These are phyloP conservation scores for Agrochola lychnidis DNA, from an alignment of 2,888 invertebrate species.

Conservation along the genomic window DNA sequence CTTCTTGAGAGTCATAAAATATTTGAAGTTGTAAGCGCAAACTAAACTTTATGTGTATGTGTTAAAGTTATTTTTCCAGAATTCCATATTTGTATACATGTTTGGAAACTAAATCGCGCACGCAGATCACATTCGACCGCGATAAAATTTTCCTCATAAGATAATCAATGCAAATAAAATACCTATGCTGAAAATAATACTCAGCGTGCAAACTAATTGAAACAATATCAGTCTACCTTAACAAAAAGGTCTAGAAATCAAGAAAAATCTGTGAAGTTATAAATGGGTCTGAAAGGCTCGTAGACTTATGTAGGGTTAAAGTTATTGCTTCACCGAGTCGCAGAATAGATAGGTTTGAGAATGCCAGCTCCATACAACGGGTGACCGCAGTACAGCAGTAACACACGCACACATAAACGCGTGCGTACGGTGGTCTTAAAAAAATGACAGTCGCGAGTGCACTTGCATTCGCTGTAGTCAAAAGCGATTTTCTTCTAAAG, in stretches of 20 bases:
- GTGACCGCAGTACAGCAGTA: too few species aligned
- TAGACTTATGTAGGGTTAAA: conserved; percentile 39
- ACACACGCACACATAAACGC: not conserved
- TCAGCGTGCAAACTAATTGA: conserved; percentile 13
- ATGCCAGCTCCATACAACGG: too few species aligned
- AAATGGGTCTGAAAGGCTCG: conserved; percentile 50
- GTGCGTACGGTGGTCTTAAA: not conserved
- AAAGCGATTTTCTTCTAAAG: not conserved
- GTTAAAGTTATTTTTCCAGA: too few species aligned
- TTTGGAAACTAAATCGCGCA: too few species aligned
- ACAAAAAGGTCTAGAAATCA: conserved; percentile 26
- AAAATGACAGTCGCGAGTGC: not conserved
- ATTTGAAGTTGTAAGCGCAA: too few species aligned
- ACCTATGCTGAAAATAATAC: conserved; percentile 10
- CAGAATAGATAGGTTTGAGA: not conserved
- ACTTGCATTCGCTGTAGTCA: not conserved
- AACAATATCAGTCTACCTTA: conserved; percentile 29
- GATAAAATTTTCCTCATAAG: not conserved
- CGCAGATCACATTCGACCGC: too few species aligned
- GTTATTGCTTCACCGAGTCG: conserved; percentile 34
- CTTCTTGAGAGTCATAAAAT: too few species aligned
- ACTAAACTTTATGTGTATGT: too few species aligned
- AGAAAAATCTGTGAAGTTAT: conserved; percentile 43
- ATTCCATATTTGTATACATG: too few species aligned
- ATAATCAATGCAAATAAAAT: not conserved